Conservation (phyloP, 2,888 invertebrate genomes). For the Ecdyonurus torrentis region DNA sequence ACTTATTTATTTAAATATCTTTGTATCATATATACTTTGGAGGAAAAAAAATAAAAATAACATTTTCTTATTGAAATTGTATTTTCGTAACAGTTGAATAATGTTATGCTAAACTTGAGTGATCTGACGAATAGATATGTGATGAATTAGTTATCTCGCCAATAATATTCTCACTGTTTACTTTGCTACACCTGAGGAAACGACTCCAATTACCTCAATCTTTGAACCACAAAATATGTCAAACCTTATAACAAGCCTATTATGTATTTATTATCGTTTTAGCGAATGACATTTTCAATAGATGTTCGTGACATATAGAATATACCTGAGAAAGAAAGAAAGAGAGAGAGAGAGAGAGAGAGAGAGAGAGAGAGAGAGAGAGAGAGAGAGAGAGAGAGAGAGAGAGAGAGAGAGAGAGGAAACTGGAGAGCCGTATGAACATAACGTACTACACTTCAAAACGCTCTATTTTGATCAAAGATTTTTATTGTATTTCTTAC, state of each 20-base stretch:
- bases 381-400: no score
- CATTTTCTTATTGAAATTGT: background rate
- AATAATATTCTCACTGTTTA: background rate
- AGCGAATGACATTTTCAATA: background rate
- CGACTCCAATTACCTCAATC: background rate
- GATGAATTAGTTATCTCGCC: background rate
- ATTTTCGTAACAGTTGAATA: background rate
- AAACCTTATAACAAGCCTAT: background rate
- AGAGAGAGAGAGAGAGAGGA: no score
- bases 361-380: no score
- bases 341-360: background rate
- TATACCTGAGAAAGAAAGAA: background rate
- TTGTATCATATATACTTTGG: no score
- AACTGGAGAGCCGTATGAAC: no score
- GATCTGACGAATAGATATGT: background rate
- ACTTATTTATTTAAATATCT: background rate
- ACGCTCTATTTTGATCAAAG: no score
- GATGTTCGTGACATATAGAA: background rate
- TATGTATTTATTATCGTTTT: background rate
- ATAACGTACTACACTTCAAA: no score
- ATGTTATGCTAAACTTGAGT: background rate
- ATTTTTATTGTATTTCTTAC: no score
- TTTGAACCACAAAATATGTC: background rate
- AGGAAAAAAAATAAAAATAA: background rate
- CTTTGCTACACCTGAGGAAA: background rate